Evolutionary conservation across 2,797 vertebrate genomes (phyloP).

Genomic region (Lindbergichthys nudifrons): DNA sequence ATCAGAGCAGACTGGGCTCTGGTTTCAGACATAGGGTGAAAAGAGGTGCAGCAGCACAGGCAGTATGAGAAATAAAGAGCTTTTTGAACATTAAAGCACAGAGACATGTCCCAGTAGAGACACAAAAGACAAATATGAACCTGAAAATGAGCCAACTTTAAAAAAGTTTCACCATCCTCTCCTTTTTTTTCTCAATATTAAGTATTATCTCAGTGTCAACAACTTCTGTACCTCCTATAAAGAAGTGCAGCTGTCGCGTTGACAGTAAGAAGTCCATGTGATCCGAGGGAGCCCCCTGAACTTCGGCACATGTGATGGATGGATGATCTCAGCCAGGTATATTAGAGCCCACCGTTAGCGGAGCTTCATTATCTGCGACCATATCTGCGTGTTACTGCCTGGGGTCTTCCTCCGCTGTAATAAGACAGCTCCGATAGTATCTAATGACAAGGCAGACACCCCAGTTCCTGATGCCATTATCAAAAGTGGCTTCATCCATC

Average conservation of each 20-base stretch:
- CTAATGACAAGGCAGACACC: slow-evolving; percentile 84
- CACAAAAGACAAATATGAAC: no score
- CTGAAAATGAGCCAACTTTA: no score
- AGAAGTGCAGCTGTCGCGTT: slow-evolving; percentile 41
- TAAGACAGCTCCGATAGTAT: slow-evolving; percentile 79
- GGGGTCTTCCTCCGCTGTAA: slow-evolving; percentile 74
- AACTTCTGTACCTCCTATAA: not conserved
- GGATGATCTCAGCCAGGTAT: slow-evolving; percentile 65
- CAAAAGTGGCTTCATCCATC: slow-evolving; percentile 83
- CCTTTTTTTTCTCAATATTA: not conserved
- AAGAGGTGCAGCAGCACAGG: no score
- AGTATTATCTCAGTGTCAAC: slow-evolving; percentile 9
- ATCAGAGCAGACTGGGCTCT: no score
- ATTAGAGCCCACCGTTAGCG: slow-evolving; percentile 56
- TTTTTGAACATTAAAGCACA: no score
- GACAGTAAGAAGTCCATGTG: slow-evolving; percentile 57
- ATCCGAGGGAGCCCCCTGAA: slow-evolving; percentile 54
- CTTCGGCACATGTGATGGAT: slow-evolving; percentile 69
- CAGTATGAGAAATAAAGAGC: no score
- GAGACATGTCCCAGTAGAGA: no score
- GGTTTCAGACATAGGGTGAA: no score
- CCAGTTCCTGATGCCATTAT: slow-evolving; percentile 83
- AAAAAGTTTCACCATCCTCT: not conserved
- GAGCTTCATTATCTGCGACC: slow-evolving; percentile 69
- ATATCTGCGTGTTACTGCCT: slow-evolving; percentile 67